Percentiles rank a stretch among this genome's conserved stretches.
phyloP scores from a whole-genome alignment of 2,888 invertebrate genomes.

The Elegia similella region DNA sequence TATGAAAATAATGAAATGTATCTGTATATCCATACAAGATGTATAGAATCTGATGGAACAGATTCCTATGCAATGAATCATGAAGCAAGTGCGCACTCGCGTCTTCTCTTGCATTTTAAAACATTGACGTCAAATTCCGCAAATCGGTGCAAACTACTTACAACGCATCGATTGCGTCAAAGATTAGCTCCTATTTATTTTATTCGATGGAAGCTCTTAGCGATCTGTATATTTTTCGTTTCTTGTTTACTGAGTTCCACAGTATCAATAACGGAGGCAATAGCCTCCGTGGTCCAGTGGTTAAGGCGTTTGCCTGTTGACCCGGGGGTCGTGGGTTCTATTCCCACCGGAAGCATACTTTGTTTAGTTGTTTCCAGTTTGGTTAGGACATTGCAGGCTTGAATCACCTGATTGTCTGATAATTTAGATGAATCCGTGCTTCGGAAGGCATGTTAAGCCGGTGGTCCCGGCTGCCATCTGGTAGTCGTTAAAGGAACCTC shows the following conservation, averaged over 20 bases:
- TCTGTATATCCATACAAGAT: slow-evolving; percentile 16
- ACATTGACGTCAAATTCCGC: slow-evolving; percentile 57
- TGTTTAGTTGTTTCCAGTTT: too few relatives aligned
- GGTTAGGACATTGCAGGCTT: too few relatives aligned
- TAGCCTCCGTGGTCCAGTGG: too few relatives aligned
- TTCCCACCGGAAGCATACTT: too few relatives aligned
- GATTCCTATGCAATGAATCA: slow-evolving; percentile 50
- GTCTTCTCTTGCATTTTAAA: slow-evolving; percentile 51
- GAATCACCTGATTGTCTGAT: too few relatives aligned
- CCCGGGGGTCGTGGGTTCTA: too few relatives aligned
- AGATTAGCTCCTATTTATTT: slow-evolving; percentile 21
- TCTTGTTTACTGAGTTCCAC: background rate
- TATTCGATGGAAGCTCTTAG: background rate
- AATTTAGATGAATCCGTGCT: too few relatives aligned
- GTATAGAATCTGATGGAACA: slow-evolving; percentile 28
- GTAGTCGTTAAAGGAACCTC: too few relatives aligned
- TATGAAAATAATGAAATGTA: background rate
- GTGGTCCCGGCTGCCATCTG: too few relatives aligned
- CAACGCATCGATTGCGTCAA: slow-evolving; percentile 37
- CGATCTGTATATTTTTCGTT: background rate
- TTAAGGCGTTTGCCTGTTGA: too few relatives aligned
- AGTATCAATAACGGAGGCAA: too few relatives aligned
- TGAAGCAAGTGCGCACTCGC: slow-evolving; percentile 33
- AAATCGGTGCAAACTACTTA: slow-evolving; percentile 41
- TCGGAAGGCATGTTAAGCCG: too few relatives aligned